Conservation (phyloP, 1,140 invertebrate genomes). For the Thalassaphorura encarpata region DNA sequence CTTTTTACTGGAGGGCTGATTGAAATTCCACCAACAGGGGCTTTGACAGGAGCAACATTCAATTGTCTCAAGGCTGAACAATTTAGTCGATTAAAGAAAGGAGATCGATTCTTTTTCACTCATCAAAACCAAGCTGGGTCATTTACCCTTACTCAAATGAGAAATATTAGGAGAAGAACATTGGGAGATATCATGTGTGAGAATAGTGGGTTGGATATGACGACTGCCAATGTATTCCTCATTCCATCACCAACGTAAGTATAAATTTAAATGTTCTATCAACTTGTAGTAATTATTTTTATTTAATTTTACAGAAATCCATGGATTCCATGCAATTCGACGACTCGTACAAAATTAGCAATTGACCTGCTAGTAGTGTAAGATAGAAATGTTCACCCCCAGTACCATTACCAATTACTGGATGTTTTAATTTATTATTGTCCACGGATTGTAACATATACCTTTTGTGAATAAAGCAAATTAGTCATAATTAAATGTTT, state of each 20-base stretch:
- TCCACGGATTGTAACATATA: too few relatives aligned
- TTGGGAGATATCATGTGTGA: constrained; percentile 50
- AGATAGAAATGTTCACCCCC: too few relatives aligned
- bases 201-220: constrained; percentile 39
- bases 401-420: too few relatives aligned
- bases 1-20: constrained; percentile 46
- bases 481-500: too few relatives aligned
- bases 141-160: constrained; percentile 45
- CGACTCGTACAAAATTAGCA: neutral
- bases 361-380: too few relatives aligned
- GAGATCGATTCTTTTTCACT: constrained; percentile 47
- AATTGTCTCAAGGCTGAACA: constrained; percentile 41
- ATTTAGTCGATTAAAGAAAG: constrained; percentile 35
- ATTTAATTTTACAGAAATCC: too few relatives aligned
- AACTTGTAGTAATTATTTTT: too few relatives aligned
- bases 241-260: neutral
- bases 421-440: too few relatives aligned
- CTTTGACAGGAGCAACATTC: constrained; percentile 44
- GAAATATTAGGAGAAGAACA: constrained; percentile 45
- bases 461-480: too few relatives aligned
- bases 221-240: constrained; percentile 40
- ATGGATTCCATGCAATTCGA: neutral
- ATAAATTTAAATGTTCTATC: neutral
- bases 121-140: constrained; percentile 43
- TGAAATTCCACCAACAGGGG: constrained; percentile 41